phyloP scores from a whole-genome alignment of 2,888 invertebrate genomes.

The Physocephala rufipes region DNA sequence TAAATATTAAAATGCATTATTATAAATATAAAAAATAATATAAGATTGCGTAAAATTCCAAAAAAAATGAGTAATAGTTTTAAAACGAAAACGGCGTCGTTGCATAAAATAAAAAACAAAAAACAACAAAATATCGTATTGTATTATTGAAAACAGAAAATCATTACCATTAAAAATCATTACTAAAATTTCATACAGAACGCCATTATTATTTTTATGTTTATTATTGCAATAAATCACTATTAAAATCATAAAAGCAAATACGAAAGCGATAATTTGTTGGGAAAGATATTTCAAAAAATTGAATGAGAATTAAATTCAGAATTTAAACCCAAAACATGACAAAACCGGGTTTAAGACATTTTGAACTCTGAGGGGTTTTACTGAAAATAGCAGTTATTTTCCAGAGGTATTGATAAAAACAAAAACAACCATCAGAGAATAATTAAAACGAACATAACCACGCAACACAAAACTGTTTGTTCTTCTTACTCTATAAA shows the following conservation, averaged over 20 bases:
- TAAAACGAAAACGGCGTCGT: not conserved
- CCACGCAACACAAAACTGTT: not conserved
- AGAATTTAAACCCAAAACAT: slow-evolving; percentile 5
- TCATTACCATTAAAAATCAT: not conserved
- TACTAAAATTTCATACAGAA: not conserved
- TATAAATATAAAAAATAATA: slow-evolving; percentile 31
- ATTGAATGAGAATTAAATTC: not conserved
- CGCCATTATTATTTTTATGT: too few relatives aligned
- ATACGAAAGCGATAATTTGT: slow-evolving; percentile 3
- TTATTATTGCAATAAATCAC: too few relatives aligned
- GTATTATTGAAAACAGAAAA: not conserved
- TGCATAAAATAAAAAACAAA: not conserved
- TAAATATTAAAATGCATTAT: slow-evolving; percentile 32
- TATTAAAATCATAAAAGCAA: not conserved
- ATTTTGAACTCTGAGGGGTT: too few relatives aligned
- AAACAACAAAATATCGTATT: not conserved
- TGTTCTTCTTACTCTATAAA: too few relatives aligned
- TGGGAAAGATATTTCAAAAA: not conserved
- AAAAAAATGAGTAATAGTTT: too few relatives aligned
- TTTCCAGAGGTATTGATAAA: too few relatives aligned
- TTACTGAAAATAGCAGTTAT: too few relatives aligned
- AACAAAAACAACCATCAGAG: too few relatives aligned
- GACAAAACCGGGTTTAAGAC: not conserved
- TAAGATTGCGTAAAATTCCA: slow-evolving; percentile 30
- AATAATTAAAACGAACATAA: not conserved